A percentile compares a stretch with the other conserved stretches of the same genome.
Evolutionary conservation across 35 echinoderm and acorn worm genomes (phyloP).

Genomic region (Eucidaris tribuloides): DNA sequence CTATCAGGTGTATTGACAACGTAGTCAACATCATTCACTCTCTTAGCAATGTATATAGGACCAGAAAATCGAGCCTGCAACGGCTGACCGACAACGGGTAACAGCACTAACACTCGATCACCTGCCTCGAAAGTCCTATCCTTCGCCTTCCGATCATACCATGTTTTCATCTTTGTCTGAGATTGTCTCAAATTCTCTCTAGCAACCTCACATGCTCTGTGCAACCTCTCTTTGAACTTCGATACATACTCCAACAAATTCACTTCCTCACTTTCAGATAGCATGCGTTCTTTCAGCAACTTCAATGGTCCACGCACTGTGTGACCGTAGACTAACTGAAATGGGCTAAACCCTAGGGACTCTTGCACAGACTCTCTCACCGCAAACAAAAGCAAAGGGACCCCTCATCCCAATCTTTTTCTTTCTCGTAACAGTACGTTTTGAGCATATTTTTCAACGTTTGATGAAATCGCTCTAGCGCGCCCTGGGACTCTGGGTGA

Average conservation of each 20-base stretch:
- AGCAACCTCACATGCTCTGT: constrained; percentile 8
- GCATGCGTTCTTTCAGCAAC: constrained; percentile 55
- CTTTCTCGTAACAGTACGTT: constrained; percentile 19
- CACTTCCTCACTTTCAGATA: too few species aligned
- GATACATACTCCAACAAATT: constrained; percentile 56
- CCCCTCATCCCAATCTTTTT: constrained; percentile 49
- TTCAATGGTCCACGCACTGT: constrained; percentile 31
- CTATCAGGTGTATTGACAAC: background rate
- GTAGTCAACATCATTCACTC: too few species aligned
- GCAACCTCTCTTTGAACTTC: constrained; percentile 21
- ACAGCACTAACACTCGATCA: constrained; percentile 31
- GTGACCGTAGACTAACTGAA: constrained; percentile 45
- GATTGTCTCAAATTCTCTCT: constrained; percentile 18
- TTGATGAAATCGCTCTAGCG: constrained; percentile 43
- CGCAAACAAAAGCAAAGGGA: constrained; percentile 54
- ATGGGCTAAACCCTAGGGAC: constrained; percentile 39
- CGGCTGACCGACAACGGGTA: constrained; percentile 14
- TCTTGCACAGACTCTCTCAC: constrained; percentile 32
- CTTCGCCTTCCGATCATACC: constrained; percentile 30
- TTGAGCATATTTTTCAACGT: constrained; percentile 36
- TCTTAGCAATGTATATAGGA: too few species aligned
- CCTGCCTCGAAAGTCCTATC: background rate
- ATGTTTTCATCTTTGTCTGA: constrained; percentile 33
- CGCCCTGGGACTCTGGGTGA: constrained; percentile 59
- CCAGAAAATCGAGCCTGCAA: too few species aligned